Evolutionary conservation across 2,797 vertebrate species (phyloP), one percentile per base, ranked within the genome.

Genomic region (Cynodonichthys magdalenae): DNA sequence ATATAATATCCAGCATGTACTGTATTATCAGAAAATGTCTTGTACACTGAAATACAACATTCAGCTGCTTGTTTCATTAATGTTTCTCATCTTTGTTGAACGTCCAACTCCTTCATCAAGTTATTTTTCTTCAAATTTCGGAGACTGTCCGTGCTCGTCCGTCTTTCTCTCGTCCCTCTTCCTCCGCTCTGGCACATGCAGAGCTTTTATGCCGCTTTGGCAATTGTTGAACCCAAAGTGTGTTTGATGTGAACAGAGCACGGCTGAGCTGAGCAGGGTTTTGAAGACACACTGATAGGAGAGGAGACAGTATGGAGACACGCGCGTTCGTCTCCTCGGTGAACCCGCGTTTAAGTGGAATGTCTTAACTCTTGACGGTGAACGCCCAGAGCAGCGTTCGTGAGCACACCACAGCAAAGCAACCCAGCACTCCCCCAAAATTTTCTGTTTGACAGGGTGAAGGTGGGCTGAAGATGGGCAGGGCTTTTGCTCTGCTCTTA

Each of bases 401-500:
- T 68, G 51, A 80, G 75, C 29, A 61, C 73, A 52, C 83, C 68
- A 59, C 66, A 39, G 66, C 71, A 75, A 54, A 79, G 66, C 81
- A 75, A 61, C 77, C 78, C 78, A 74, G 71, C 79, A 87, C 86
- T 87, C 86, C 88, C 80, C 81, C 70, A 73, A 80, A 84, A 77
- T 85, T 65, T 24, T 81, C 69, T 88, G 83, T 90, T 92, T 90
- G 87, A 77, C 79, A 76, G 66, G 47, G 66, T 65, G 75, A 85
- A 87, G 88, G 87, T 90, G 81, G 83, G 84, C 79, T 61, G 69
- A 63, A 73, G 77, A 71, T 79, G 79, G 83, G 82, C 84, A 74
- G 85, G 83, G 81, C 82, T 60, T 66, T 69, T 63, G 79, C 77
- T 83, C 71, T 89, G 91, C 86, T 87, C 93, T 92, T 89, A 90